Percentiles rank a stretch among this genome's conserved stretches.
These are phyloP conservation scores for Lagocephalus sceleratus DNA, from an alignment of 2,797 vertebrate species.

Conservation along the genomic window DNA sequence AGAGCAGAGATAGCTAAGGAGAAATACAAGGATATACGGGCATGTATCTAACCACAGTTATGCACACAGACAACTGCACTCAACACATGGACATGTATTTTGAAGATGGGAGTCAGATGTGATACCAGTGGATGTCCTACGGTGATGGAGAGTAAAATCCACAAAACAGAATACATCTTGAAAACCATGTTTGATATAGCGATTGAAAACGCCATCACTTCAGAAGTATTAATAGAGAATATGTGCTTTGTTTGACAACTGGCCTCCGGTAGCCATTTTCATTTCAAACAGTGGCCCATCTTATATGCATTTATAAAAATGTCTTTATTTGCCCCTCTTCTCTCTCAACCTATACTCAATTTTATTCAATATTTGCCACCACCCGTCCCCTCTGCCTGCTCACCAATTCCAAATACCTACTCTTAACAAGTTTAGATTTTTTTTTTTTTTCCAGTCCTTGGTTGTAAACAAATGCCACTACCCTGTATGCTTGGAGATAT, in stretches of 20 bases:
- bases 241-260: constrained; percentile 21
- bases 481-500: no score
- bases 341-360: constrained; percentile 38
- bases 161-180: constrained; percentile 58
- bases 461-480: no score
- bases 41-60: constrained; percentile 51
- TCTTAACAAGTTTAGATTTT: neutral
- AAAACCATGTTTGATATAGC: no score
- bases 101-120: constrained; percentile 54
- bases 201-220: constrained; percentile 42
- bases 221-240: constrained; percentile 46
- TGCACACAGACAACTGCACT: constrained; percentile 13
- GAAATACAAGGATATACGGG: constrained; percentile 43
- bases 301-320: constrained; percentile 25
- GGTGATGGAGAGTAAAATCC: constrained; percentile 66
- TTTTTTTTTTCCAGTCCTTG: no score
- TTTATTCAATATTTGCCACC: constrained; percentile 35
- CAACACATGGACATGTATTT: constrained; percentile 24
- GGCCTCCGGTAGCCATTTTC: constrained; percentile 3
- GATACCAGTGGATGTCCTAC: constrained; percentile 57
- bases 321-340: constrained; percentile 18
- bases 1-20: constrained; percentile 50
- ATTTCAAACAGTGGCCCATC: constrained; percentile 29
- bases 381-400: constrained; percentile 22
- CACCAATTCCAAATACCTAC: constrained; percentile 4